Percentiles rank a stretch among this genome's conserved stretches.
Evolutionary conservation across 2,888 invertebrate genomes (phyloP).

Genomic region (Rotaria sp.): DNA sequence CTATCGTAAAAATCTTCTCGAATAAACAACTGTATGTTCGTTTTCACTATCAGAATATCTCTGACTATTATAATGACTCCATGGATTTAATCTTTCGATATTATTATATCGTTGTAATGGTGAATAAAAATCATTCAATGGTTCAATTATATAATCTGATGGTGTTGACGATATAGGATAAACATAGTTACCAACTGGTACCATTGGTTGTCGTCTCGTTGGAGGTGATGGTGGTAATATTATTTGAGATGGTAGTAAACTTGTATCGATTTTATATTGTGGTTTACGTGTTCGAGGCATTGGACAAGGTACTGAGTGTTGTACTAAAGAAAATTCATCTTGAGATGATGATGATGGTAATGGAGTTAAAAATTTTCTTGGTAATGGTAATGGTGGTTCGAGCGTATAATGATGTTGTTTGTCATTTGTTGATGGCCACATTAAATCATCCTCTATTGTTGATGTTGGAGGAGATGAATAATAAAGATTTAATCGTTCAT

Average conservation of each 20-base stretch:
- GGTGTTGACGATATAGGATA: background rate
- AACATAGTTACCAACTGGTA: background rate
- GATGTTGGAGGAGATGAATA: background rate
- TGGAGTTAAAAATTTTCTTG: background rate
- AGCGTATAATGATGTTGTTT: background rate
- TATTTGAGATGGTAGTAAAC: background rate
- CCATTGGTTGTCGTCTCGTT: background rate
- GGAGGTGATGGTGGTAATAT: background rate
- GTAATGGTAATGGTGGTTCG: background rate
- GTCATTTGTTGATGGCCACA: background rate
- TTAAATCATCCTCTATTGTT: background rate
- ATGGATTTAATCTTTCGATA: background rate
- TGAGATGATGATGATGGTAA: background rate
- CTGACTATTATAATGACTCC: constrained; percentile 7
- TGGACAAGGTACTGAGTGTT: background rate
- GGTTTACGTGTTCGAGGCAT: background rate
- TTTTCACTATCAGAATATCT: background rate
- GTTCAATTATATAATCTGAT: background rate
- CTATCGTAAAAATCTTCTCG: background rate
- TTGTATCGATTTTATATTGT: background rate
- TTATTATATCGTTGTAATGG: background rate
- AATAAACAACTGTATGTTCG: background rate
- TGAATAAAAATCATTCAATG: background rate
- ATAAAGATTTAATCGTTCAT: background rate
- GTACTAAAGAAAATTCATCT: background rate